Base-by-base conservation (phyloP, 2,113 vertebrate genomes). In the Hypomesus transpacificus region DNA sequence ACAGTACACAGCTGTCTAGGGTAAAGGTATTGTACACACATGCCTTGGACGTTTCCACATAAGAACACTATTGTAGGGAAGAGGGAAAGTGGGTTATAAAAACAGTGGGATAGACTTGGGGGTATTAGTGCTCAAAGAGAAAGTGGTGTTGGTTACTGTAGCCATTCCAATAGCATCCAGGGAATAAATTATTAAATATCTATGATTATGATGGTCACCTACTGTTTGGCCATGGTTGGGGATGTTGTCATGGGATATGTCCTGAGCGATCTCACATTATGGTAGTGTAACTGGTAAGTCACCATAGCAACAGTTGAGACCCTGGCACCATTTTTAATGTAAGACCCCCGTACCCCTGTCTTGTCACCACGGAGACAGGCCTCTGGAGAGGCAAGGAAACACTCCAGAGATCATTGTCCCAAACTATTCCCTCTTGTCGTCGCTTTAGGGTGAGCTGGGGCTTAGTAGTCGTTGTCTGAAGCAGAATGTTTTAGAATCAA, bases 231-330 rank as follows among this genome's bases (percentile, higher is more conserved):
- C 66, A 46, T 85, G 80, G 80, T 85, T 73, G 50, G 54, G 28
- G 58, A 69, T 69, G 73, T 80, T 75, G 67, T 54, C 66, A 59
- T n/a, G 53, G 66, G 24, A 51, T 72, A 5, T 8, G 72, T 79
- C 77, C 76, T 81, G 73, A 82, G 73, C 71, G 66, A 87, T 66
- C 77, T 62, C 57, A 75, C 72, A 80, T 81, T 86, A 73, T 82
- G 71, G 76, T 69, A 71, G 66, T 71, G 86, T 84, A 80, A 80
- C 81, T 84, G 75, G 81, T 81, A 76, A 85, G 86, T 90, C 84
- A 75, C 88, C 81, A 72, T 85, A 84, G 90, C 85, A 91, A 91
- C 88, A 77, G 77, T 83, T 80, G 77, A 82, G 71, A 81, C 3
- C 61, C 81, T 75, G 57, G 75, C 77, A 84, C 76, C 34, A 50